Evolutionary conservation across 2,113 vertebrate species (phyloP).

Genomic region (Lepus europaeus): DNA sequence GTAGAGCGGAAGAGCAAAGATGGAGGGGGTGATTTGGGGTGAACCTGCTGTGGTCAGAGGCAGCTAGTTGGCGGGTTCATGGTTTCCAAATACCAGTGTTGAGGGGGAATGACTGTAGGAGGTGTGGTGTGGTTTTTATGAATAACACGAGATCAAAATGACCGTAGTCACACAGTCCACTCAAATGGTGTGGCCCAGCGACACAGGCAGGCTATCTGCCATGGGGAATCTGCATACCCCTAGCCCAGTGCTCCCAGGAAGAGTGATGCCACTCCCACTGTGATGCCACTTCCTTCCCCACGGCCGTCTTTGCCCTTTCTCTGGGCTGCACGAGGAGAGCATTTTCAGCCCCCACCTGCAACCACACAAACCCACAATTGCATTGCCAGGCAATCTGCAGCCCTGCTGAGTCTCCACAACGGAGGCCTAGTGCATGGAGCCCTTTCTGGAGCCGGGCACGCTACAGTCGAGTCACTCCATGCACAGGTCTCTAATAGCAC

Average conservation of each 20-base stretch:
- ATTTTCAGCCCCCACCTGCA: background rate
- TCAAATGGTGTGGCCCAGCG: background rate
- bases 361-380: background rate
- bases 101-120: background rate
- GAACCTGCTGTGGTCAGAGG: background rate
- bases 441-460: slow-evolving; percentile 81
- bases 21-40: rapidly evolving
- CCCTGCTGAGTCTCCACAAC: slow-evolving; percentile 68
- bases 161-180: background rate
- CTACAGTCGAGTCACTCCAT: slow-evolving; percentile 84
- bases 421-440: slow-evolving; percentile 81
- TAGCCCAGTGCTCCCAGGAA: background rate
- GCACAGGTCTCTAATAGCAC: slow-evolving; percentile 85
- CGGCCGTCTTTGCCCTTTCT: background rate
- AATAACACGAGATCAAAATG: background rate
- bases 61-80: rapidly evolving
- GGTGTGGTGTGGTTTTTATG: background rate
- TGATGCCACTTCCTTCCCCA: rapidly evolving
- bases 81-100: background rate
- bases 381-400: slow-evolving; percentile 61
- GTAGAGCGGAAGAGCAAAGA: background rate
- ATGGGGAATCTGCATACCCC: background rate
- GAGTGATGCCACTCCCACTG: background rate
- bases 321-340: background rate
- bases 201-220: background rate